phyloP scores from a whole-genome alignment of 2,888 invertebrate genomes.

The Tetranychus piercei region DNA sequence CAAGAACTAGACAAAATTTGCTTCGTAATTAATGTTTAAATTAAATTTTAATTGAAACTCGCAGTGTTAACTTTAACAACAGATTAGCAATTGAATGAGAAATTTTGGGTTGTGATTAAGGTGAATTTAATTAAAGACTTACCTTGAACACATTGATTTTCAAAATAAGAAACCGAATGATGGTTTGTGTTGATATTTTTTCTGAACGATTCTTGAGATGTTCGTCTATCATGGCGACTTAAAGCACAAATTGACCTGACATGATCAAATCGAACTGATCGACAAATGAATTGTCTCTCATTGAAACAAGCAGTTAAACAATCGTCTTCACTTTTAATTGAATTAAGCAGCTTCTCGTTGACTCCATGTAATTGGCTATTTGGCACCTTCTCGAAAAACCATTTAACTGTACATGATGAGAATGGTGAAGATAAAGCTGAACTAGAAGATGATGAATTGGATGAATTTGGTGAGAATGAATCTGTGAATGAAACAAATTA shows the following conservation, averaged over 20 bases:
- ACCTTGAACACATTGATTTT: conserved; percentile 5
- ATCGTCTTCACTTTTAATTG: conserved; percentile 8
- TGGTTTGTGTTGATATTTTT: neutral
- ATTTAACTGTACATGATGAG: neutral
- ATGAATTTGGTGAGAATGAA: neutral
- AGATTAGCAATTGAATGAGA: too few relatives aligned
- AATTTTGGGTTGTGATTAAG: neutral
- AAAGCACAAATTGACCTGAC: conserved; percentile 22
- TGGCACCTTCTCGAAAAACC: conserved; percentile 1
- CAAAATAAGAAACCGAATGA: neutral
- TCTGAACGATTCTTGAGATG: conserved; percentile 15
- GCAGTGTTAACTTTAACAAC: too few relatives aligned
- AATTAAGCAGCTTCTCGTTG: neutral
- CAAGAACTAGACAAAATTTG: too few relatives aligned
- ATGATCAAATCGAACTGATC: conserved; percentile 23
- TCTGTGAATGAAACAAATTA: neutral
- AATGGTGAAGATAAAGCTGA: neutral
- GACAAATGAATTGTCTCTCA: conserved; percentile 21
- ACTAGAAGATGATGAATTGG: neutral
- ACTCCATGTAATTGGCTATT: conserved; percentile 1
- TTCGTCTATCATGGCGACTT: conserved; percentile 23
- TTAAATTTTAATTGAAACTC: too few relatives aligned
- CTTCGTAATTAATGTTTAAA: too few relatives aligned
- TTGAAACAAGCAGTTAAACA: neutral
- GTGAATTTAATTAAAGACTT: neutral